Evolutionary conservation across 2,113 vertebrate genomes (phyloP).

Genomic region (Peromyscus polionotus): DNA sequence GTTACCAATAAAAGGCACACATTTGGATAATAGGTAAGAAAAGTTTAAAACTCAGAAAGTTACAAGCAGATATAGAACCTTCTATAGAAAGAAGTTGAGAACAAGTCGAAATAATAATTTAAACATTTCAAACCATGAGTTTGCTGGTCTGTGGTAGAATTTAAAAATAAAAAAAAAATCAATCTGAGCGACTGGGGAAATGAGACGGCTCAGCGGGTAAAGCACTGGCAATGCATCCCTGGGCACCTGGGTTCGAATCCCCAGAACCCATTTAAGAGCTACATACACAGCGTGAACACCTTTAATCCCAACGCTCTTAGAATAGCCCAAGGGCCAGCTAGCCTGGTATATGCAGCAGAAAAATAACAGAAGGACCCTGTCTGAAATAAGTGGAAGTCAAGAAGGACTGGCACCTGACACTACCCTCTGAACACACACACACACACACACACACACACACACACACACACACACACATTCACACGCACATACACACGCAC

Average conservation of each 20-base stretch:
- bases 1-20: neutral
- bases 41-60: conserved; percentile 34
- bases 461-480: no score
- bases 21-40: neutral
- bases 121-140: conserved; percentile 31
- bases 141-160: conserved; percentile 4
- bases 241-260: neutral
- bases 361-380: neutral
- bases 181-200: neutral
- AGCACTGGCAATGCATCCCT: neutral
- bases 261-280: neutral
- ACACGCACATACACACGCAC: neutral
- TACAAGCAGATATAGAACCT: conserved; percentile 51
- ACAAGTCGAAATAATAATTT: conserved; percentile 51
- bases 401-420: neutral
- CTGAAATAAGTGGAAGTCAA: neutral
- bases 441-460: neutral
- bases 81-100: neutral
- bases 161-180: neutral
- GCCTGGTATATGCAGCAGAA: no score
- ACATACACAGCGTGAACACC: neutral
- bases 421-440: neutral
- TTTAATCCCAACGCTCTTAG: neutral
- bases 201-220: neutral
- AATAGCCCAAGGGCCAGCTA: neutral